Conservation (phyloP, 2,113 vertebrate genomes). For the Eublepharis macularius region DNA sequence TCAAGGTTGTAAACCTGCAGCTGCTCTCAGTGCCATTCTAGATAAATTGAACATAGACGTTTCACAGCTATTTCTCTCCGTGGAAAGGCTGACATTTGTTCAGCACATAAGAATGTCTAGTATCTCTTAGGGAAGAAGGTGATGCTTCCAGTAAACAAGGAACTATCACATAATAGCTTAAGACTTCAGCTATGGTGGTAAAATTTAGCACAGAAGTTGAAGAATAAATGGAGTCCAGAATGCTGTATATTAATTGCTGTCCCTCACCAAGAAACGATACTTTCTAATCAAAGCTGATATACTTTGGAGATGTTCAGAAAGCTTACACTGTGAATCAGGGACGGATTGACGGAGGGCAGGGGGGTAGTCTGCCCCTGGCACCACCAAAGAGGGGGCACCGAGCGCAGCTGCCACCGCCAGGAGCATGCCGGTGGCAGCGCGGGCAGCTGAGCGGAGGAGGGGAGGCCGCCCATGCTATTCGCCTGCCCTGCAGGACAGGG, state of each 20-base stretch:
- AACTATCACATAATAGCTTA: not conserved
- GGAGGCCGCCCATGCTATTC: too few species aligned
- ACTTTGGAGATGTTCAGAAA: not conserved
- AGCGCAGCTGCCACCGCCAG: too few species aligned
- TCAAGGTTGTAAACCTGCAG: not conserved
- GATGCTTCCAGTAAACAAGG: not conserved
- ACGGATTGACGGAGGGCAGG: too few species aligned
- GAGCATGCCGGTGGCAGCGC: too few species aligned
- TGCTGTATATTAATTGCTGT: conserved; percentile 5
- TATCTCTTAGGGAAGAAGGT: not conserved
- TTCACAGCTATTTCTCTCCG: not conserved
- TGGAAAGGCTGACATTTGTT: not conserved
- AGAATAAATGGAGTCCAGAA: not conserved
- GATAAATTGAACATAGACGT: not conserved
- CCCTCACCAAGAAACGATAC: not conserved
- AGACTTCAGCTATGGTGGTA: not conserved
- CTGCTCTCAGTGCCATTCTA: not conserved
- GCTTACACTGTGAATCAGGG: not conserved
- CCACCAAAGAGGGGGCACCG: too few species aligned
- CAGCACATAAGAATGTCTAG: not conserved
- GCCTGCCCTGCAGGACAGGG: too few species aligned
- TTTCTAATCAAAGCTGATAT: not conserved
- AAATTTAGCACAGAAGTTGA: not conserved
- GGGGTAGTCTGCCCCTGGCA: too few species aligned
- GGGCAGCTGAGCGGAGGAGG: too few species aligned